These are phyloP conservation scores for Heliconius hortense DNA, from an alignment of 2,888 invertebrate genomes.

Conservation along the genomic window DNA sequence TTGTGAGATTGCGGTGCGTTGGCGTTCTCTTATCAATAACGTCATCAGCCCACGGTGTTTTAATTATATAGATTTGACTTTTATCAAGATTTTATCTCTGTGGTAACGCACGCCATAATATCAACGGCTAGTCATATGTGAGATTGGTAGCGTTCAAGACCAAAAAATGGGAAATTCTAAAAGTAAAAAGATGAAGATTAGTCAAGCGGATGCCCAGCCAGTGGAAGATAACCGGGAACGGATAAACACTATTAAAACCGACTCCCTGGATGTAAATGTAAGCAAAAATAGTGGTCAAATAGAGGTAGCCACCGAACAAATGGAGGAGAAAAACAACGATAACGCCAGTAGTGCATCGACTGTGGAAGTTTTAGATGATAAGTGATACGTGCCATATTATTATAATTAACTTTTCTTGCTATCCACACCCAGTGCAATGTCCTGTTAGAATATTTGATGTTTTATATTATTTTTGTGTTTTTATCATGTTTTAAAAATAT, in stretches of 20 bases:
- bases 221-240: conserved; percentile 55
- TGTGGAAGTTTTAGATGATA: conserved; percentile 75
- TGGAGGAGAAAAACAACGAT: conserved; percentile 61
- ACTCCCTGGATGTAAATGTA: conserved; percentile 52
- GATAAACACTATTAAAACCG: conserved; percentile 66
- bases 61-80: conserved; percentile 53
- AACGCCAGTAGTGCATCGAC: conserved; percentile 76
- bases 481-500: conserved; percentile 17
- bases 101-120: conserved; percentile 45
- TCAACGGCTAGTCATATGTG: conserved; percentile 45
- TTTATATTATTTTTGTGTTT: conserved; percentile 1
- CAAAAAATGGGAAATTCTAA: conserved; percentile 72
- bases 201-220: conserved; percentile 55
- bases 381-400: conserved; percentile 51
- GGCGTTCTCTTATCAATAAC: conserved; percentile 48
- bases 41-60: conserved; percentile 50
- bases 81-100: conserved; percentile 54
- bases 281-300: conserved; percentile 40
- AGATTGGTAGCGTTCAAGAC: conserved; percentile 42
- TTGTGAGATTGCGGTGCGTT: conserved; percentile 61
- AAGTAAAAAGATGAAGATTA: conserved; percentile 74
- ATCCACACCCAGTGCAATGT: conserved; percentile 33
- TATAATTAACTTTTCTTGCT: conserved; percentile 20
- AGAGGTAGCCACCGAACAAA: conserved; percentile 49
- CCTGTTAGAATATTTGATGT: conserved; percentile 27